Evolutionary conservation across 2,888 invertebrate genomes (phyloP), one percentile per base, ranked within the genome.

Genomic region (Lottia scabra): DNA sequence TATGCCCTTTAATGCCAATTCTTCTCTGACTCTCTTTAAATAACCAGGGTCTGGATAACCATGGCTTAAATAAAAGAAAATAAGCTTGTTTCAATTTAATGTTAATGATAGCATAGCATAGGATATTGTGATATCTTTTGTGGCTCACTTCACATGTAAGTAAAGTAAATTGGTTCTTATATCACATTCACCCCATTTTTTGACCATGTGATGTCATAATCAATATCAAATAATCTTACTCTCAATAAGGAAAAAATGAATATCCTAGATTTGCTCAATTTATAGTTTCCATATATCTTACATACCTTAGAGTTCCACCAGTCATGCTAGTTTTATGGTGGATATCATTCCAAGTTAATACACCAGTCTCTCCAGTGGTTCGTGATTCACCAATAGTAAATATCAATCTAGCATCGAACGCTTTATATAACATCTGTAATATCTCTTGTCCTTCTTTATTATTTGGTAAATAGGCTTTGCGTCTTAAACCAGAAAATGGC

Each of bases 261-360:
- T n/a, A n/a, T n/a, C n/a, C n/a, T n/a, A n/a, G n/a, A n/a, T n/a
- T n/a, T n/a, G n/a, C n/a, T n/a, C n/a, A n/a, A n/a, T n/a, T n/a
- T n/a, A n/a, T n/a, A n/a, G n/a, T n/a, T n/a, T n/a, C n/a, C n/a
- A n/a, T n/a, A n/a, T 30, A 30, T 30, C 5, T 30, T 30, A 66
- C 76, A 74, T 72, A 85, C 85, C 71, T 77, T 30, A 74, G 70
- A 12, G 84, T 75, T 4, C 86, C 86, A 13, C 87, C 87, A 46
- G 65, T 19, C 6, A 78, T 71, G 62, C 71, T 82, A 30, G 87
- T 87, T 75, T 87, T 87, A 76, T 87, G 87, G 67, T 87, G 87
- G 48, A 87, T 83, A 67, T 87, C 87, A 71, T 87, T 86, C 87
- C 86, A 87, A 0, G 82, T 82, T 44, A 87, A 78, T 5, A 81